Evolutionary conservation across 1,140 invertebrate genomes (phyloP).

Genomic region (Bombus confusus): DNA sequence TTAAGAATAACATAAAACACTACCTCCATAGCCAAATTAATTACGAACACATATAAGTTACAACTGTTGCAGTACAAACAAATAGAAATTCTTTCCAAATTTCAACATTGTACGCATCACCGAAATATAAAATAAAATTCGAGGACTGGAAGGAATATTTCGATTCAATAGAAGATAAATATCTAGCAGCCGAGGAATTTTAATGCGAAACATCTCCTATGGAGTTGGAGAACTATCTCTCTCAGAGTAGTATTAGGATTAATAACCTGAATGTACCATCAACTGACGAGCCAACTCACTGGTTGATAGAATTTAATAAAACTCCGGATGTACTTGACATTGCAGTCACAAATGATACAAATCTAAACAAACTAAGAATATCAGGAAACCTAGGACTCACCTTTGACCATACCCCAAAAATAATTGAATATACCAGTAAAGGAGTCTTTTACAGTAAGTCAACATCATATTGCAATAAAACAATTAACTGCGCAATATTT

Average conservation of each 20-base stretch:
- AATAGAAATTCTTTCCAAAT: background rate
- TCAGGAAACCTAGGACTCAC: background rate
- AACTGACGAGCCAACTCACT: background rate
- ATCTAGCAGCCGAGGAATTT: background rate
- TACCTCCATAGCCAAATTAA: background rate
- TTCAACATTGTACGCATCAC: constrained; percentile 7
- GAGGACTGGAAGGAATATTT: background rate
- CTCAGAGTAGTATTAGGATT: background rate
- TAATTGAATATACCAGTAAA: background rate
- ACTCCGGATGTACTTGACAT: background rate
- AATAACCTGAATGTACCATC: background rate
- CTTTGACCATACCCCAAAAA: background rate
- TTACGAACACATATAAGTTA: constrained; percentile 1
- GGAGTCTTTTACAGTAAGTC: background rate
- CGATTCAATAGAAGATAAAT: background rate
- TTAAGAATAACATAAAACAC: constrained; percentile 1
- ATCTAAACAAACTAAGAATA: background rate
- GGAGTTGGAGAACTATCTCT: background rate
- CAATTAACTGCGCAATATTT: background rate
- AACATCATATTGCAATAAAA: background rate
- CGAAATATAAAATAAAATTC: background rate
- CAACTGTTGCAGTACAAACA: constrained; percentile 22
- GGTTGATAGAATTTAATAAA: background rate
- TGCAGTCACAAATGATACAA: background rate
- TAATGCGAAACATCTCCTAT: background rate